Evolutionary conservation across 2,113 vertebrate species (phyloP).

Genomic region (Planiliza haematocheilus): DNA sequence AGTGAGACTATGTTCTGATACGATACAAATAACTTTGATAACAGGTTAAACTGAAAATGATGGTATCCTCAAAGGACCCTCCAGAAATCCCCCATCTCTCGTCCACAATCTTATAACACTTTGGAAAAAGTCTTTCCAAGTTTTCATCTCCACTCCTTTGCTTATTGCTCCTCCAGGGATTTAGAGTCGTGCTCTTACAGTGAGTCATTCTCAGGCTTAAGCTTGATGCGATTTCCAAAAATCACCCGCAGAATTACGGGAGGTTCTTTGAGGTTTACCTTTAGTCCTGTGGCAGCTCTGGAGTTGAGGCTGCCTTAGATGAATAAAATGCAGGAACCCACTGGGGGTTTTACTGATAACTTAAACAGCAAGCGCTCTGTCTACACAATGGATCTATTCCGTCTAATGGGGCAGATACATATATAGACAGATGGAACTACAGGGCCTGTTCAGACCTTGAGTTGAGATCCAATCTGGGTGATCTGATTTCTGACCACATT

Average conservation of each 20-base stretch:
- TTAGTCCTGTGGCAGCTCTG: constrained; percentile 28
- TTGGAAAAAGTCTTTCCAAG: constrained; percentile 34
- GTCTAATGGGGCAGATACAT: too few species aligned
- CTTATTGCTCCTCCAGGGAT: constrained; percentile 45
- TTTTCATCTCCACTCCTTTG: constrained; percentile 45
- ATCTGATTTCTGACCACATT: too few species aligned
- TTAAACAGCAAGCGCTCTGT: too few species aligned
- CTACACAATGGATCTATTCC: too few species aligned
- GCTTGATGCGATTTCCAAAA: constrained; percentile 59
- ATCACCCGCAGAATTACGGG: constrained; percentile 47
- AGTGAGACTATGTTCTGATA: constrained; percentile 24
- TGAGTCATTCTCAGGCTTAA: constrained; percentile 52
- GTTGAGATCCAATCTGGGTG: too few species aligned
- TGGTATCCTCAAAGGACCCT: constrained; percentile 48
- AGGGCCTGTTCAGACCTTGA: too few species aligned
- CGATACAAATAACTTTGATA: constrained; percentile 57
- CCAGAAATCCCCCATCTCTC: constrained; percentile 37
- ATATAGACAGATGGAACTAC: too few species aligned
- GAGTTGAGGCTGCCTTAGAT: constrained; percentile 23
- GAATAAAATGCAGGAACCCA: constrained; percentile 33
- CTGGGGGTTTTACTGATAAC: constrained; percentile 17
- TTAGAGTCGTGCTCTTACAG: constrained; percentile 32
- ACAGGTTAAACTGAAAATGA: constrained; percentile 22
- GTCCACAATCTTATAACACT: constrained; percentile 39
- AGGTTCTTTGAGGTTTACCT: constrained; percentile 59